A percentile compares a stretch with the other conserved stretches of the same genome.
phyloP scores from a whole-genome alignment of 2,113 vertebrate genomes.

The Nannospalax galili region DNA sequence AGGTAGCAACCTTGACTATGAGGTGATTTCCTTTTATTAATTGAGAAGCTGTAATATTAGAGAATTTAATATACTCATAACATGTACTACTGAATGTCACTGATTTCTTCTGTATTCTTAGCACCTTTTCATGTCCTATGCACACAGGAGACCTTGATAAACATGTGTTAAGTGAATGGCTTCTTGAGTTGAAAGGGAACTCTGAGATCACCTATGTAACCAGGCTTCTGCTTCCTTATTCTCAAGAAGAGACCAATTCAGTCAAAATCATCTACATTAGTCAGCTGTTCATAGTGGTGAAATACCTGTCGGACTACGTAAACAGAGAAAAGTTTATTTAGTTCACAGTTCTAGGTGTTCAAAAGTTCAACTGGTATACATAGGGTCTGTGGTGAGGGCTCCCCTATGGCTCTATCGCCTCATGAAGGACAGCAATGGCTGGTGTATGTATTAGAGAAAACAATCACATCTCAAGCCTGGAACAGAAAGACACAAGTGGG shows the following conservation, averaged over 20 bases:
- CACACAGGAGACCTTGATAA: background rate
- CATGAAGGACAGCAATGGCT: background rate
- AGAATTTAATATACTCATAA: background rate
- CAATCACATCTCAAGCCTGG: background rate
- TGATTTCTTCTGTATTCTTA: constrained; percentile 10
- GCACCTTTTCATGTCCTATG: background rate
- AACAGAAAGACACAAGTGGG: background rate
- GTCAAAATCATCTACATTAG: background rate
- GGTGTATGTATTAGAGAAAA: too few species aligned
- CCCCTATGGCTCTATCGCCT: background rate
- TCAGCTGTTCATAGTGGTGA: background rate
- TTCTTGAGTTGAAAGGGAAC: constrained; percentile 24
- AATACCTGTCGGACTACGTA: background rate
- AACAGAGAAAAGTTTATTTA: background rate
- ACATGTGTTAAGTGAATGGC: constrained; percentile 38
- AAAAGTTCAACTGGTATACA: background rate
- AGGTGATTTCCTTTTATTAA: constrained; percentile 7
- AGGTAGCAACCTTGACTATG: constrained; percentile 9
- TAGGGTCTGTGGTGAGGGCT: background rate
- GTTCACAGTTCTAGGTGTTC: background rate
- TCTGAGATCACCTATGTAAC: background rate
- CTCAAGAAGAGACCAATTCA: background rate
- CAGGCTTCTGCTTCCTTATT: background rate
- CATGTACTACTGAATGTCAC: background rate
- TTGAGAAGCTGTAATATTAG: background rate